Base-by-base conservation (phyloP, 2,797 vertebrate species). In the Poecilia picta region DNA sequence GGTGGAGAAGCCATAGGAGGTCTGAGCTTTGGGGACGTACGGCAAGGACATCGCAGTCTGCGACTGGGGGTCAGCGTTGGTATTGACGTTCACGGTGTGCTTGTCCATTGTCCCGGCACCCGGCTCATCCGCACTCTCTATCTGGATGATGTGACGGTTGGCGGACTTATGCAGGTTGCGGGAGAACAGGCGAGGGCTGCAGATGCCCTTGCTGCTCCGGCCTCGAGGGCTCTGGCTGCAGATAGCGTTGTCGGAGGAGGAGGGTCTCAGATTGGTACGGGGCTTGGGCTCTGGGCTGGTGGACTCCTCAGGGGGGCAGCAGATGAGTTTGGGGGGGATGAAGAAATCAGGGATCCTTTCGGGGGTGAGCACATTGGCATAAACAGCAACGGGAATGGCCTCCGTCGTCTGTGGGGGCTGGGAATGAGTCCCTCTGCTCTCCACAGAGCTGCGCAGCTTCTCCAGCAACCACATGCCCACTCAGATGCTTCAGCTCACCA, bases 301-400 rank as follows among this genome's bases (percentile, higher is more conserved):
- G 16, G 92, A 74, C 33, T 96, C 94, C 62, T 99, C 98, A 0
- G 96, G 85, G 0, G 98, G 97, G 7, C 95, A 96, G 8, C 96
- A 95, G 5, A 96, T 95, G 8, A 99, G 95, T 89, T 98, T 99
- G 2, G 98, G 98, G 0, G 98, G 98, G 85, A 99, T 99, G 88
- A 99, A 99, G 90, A 99, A 99, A 89, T 99, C 97, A 0, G 98
- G 98, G 88, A 99, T 99, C 87, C 98, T 99, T 84, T 98, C 97
- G 0, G 98, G 98, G 8, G 98, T 99, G 81, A 99, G 96, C 77
- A 99, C 97, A 18, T 99, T 99, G 94, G 97, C 97, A 88, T 98
- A 98, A 18, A 96, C 93, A 33, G 93, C 95, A 0, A 97, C 87
- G 33, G 94, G 96, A 77, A 96, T 94, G 88, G 93, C 90, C 81